phyloP scores from a whole-genome alignment of 2,888 invertebrate species.

The Notodonta dromedarius region DNA sequence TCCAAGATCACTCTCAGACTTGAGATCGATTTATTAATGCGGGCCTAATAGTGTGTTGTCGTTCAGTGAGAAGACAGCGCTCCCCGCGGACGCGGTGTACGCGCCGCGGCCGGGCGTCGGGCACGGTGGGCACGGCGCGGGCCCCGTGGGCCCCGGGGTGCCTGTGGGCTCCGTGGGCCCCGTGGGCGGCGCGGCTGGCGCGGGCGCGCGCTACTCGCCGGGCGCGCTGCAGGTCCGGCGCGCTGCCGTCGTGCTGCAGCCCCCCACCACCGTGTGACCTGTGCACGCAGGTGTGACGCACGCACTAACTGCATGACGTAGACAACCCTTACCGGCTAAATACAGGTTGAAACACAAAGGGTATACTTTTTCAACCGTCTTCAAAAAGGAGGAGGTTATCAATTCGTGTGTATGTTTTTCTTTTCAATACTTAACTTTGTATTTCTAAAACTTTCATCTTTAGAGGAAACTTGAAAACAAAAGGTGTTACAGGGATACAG shows the following conservation, averaged over 20 bases:
- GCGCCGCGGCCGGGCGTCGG: constrained; percentile 79
- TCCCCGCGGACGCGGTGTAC: constrained; percentile 91
- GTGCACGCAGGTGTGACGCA: constrained; percentile 56
- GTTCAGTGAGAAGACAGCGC: constrained; percentile 82
- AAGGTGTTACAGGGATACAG: no score
- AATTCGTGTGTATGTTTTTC: no score
- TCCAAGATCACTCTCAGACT: no score
- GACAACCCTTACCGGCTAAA: no score
- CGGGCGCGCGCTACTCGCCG: constrained; percentile 89
- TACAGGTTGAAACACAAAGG: no score
- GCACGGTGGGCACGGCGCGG: constrained; percentile 88
- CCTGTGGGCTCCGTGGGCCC: constrained; percentile 86
- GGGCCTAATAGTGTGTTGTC: not conserved
- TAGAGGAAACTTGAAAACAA: no score
- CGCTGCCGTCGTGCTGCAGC: constrained; percentile 94
- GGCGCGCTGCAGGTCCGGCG: constrained; percentile 94
- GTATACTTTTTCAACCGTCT: no score
- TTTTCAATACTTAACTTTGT: no score
- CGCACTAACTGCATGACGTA: constrained; percentile 32
- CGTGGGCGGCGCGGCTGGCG: constrained; percentile 84
- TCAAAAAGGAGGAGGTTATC: no score
- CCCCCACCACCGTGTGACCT: constrained; percentile 89
- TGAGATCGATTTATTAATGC: no score
- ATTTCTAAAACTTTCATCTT: no score
- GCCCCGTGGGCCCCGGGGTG: constrained; percentile 81